Percentiles rank a stretch among this genome's conserved stretches.
Evolutionary conservation across 2,888 invertebrate genomes (phyloP).

Genomic region (Trimorus sp.): DNA sequence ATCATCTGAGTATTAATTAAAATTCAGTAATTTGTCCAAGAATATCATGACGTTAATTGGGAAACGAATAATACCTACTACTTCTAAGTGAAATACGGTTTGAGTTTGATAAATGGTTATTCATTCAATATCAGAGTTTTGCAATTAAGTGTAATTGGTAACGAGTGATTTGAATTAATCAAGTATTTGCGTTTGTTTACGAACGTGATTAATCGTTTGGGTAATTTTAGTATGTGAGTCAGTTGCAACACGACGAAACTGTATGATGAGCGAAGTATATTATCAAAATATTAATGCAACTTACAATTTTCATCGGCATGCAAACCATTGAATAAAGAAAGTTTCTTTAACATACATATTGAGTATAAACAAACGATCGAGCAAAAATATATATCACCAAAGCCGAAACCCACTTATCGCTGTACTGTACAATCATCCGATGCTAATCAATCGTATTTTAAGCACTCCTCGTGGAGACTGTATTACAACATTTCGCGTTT

Average conservation of each 20-base stretch:
- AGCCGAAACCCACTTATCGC: no score
- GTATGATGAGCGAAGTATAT: constrained; percentile 5
- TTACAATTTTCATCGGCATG: not conserved
- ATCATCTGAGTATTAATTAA: not conserved
- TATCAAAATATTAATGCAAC: constrained; percentile 29
- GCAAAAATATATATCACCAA: no score
- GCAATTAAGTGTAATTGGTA: constrained; percentile 39
- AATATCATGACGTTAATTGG: not conserved
- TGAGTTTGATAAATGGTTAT: constrained; percentile 27
- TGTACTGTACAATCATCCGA: no score
- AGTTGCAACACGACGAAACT: constrained; percentile 14
- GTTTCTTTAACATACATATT: no score
- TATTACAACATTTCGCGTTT: no score
- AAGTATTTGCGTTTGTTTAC: constrained; percentile 40
- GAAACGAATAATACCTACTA: not conserved
- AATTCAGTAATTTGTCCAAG: not conserved
- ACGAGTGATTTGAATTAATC: constrained; percentile 48
- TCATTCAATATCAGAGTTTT: constrained; percentile 27
- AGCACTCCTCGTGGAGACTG: no score
- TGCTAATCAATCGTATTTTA: no score
- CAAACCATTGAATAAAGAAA: not conserved
- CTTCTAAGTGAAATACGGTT: constrained; percentile 6
- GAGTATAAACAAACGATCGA: no score
- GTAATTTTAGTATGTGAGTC: constrained; percentile 41
- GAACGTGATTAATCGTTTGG: constrained; percentile 40